Evolutionary conservation across 2,888 invertebrate species (phyloP), one percentile per base, ranked within the genome.

Genomic region (Seira ritae): DNA sequence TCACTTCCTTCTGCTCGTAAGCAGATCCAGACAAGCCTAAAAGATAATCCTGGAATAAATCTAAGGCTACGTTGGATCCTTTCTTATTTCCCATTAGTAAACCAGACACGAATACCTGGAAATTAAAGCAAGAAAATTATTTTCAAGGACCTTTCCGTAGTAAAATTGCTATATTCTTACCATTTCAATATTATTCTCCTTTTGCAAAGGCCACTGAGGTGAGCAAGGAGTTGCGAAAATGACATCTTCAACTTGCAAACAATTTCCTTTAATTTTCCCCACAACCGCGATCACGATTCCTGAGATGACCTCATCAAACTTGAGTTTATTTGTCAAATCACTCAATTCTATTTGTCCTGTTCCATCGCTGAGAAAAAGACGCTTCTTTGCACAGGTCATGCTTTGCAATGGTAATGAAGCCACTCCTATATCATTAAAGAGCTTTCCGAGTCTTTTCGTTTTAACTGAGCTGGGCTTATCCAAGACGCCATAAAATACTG

Each of bases 101-200:
- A 1, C 86, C 84, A 15, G 86, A 86, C 15, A 84, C 62, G 62
- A 86, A 84, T 4, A 86, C 82, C 84, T 86, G 3, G 12, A 50
- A 20, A 60, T 8, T 17, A 31, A 73, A 42, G 6, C 19, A 12
- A 50, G 17, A 31, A 62, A 31, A 74, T 55, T 50, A 22, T 55
- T 20, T 75, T 62, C n/a, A 60, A 15, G 22, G 22, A 31, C 24
- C 0, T 65, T 19, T n/a, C 20, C 8, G 0, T 2, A 42, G 15
- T n/a, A 37, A 17, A 24, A n/a, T 62, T 60, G 20, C 12, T 19
- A 2, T 50, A 6, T 46, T 37, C 42, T 74, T 74, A 84, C 86
- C 84, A 86, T 86, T 82, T 86, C 86, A 19, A 84, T 55, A n/a
- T 78, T 80, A 31, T 82, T 71, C 0, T 62, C 62, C 20, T 17